A percentile compares a stretch with the other conserved stretches of the same genome.
These are phyloP conservation scores for Cepaea nemoralis DNA, from an alignment of 1,140 invertebrate species.

Conservation along the genomic window DNA sequence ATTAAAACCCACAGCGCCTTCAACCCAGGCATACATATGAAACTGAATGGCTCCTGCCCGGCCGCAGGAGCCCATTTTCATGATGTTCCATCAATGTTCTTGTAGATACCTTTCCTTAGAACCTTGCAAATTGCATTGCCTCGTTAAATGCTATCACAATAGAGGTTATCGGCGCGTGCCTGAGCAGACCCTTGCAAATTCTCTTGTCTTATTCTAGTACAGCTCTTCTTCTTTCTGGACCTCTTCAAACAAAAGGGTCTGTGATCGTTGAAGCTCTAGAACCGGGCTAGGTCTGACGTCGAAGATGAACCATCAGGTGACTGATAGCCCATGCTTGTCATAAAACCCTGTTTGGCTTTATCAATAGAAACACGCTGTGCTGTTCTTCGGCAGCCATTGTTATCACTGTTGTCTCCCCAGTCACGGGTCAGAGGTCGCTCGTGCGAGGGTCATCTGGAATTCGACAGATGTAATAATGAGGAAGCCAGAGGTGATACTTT, in stretches of 20 bases:
- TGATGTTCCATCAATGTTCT: neutral
- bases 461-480: neutral
- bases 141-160: neutral
- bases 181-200: neutral
- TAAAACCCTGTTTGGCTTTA: constrained; percentile 19
- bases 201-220: neutral
- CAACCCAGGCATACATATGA: no score
- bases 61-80: neutral
- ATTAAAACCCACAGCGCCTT: no score
- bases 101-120: neutral
- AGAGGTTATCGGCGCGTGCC: neutral
- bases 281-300: neutral
- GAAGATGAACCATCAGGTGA: neutral
- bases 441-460: constrained; percentile 24
- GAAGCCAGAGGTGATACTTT: neutral
- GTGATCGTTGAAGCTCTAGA: neutral
- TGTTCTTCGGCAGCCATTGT: neutral
- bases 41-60: neutral
- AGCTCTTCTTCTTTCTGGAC: neutral
- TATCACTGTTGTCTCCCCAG: constrained; percentile 1
- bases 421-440: constrained; percentile 16
- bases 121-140: neutral
- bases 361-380: neutral
- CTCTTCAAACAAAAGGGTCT: neutral
- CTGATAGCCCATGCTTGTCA: constrained; percentile 11